Conservation (phyloP, 2,113 vertebrate species). For the Crotalus helleri region DNA sequence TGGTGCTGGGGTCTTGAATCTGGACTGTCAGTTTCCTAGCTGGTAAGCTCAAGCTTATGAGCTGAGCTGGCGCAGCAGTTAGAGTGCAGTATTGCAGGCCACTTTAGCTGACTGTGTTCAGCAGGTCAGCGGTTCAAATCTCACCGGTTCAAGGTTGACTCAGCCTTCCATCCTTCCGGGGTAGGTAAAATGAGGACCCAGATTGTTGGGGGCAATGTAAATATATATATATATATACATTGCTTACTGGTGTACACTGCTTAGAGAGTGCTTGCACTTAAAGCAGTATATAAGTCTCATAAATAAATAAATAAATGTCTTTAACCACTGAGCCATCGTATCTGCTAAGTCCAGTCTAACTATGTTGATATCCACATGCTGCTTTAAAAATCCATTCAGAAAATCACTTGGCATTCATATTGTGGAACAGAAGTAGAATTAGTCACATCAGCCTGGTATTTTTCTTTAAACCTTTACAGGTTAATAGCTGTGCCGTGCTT, state of each 20-base stretch:
- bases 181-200: too few species aligned
- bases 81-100: too few species aligned
- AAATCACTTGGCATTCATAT: neutral
- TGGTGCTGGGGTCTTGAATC: neutral
- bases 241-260: too few species aligned
- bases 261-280: too few species aligned
- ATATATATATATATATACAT: too few species aligned
- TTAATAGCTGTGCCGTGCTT: constrained; percentile 41
- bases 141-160: too few species aligned
- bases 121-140: too few species aligned
- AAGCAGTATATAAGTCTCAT: too few species aligned
- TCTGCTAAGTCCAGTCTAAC: neutral
- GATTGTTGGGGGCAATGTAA: too few species aligned
- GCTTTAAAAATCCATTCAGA: neutral
- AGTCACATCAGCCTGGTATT: neutral
- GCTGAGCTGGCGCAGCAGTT: too few species aligned
- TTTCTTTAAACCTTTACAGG: neutral
- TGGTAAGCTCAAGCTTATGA: neutral
- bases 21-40: neutral
- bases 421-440: neutral
- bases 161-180: too few species aligned
- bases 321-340: neutral
- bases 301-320: neutral
- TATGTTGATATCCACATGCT: neutral
- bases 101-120: too few species aligned